Conservation (phyloP, 2,113 vertebrate genomes). For the Zosterops hypoxanthus region DNA sequence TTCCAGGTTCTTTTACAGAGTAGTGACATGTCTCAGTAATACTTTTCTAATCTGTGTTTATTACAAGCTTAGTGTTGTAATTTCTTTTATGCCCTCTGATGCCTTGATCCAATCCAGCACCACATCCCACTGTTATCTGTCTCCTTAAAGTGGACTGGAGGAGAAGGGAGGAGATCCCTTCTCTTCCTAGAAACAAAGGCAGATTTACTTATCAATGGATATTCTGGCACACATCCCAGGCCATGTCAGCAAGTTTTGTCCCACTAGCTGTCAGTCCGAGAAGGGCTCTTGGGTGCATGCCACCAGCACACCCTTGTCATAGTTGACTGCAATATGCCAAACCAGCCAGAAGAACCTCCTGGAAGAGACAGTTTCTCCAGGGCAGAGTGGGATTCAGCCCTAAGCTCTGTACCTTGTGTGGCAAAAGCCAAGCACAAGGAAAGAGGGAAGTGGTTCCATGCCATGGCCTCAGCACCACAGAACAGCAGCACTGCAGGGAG, state of each 20-base stretch:
- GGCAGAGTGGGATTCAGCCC: neutral
- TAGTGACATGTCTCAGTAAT: neutral
- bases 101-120: neutral
- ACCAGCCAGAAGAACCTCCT: neutral
- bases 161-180: neutral
- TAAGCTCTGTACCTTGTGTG: neutral
- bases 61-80: neutral
- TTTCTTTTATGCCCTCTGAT: neutral
- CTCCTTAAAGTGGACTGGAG: neutral
- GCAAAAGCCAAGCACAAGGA: neutral
- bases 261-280: neutral
- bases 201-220: neutral
- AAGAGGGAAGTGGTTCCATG: rapidly evolving
- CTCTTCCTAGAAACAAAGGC: neutral
- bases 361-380: neutral
- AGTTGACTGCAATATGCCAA: neutral
- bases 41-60: neutral
- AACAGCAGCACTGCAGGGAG: neutral
- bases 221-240: neutral
- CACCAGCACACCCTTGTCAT: neutral
- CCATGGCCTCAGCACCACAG: rapidly evolving
- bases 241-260: neutral
- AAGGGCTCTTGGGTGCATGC: rapidly evolving
- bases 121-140: neutral
- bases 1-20: neutral